Evolutionary conservation across 1,140 invertebrate species (phyloP), one percentile per base, ranked within the genome.

Genomic region (Formica exsecta): DNA sequence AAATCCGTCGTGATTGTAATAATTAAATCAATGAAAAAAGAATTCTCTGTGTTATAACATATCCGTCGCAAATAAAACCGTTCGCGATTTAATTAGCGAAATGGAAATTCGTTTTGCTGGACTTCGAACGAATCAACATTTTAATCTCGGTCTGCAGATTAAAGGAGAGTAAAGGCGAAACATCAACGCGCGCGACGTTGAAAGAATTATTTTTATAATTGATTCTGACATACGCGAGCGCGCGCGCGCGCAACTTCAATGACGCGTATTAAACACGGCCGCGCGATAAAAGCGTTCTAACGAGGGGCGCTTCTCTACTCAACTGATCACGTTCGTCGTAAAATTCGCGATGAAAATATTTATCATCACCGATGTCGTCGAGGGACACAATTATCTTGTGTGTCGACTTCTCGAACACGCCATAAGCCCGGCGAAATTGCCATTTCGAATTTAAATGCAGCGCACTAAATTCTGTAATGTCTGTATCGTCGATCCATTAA

Each of bases 301-400:
- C 74, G 86, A 75, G 44, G 44, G 8, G 57, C 68, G 59, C 59
- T 87, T 85, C 80, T 74, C 7, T 38, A 74, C 74, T 74, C 41
- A 4, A 71, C 62, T 86, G 79, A 89, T 77, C 85, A 86, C 44
- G 48, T 25, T 2, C 22, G 57, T 86, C 87, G 73, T 89, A 86
- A 89, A 89, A 77, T 64, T 32, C 48, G 61, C 65, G 16, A 73
- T 57, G 85, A 79, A 89, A 73, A 64, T 83, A 81, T 83, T 66
- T 70, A 48, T 59, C 16, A 29, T 59, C 48, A 22, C n/a, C 32
- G 22, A 70, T 22, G 54, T 68, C 13, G 48, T 38, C 32, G n/a
- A 68, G 48, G 8, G 48, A 38, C 44, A 54, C 44, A 54, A 68
- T 80, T 68, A 80, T 80, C 36, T 51, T 16, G 22, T 65, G 8